phyloP scores from a whole-genome alignment of 2,113 vertebrate species.

The Blennius ocellaris region DNA sequence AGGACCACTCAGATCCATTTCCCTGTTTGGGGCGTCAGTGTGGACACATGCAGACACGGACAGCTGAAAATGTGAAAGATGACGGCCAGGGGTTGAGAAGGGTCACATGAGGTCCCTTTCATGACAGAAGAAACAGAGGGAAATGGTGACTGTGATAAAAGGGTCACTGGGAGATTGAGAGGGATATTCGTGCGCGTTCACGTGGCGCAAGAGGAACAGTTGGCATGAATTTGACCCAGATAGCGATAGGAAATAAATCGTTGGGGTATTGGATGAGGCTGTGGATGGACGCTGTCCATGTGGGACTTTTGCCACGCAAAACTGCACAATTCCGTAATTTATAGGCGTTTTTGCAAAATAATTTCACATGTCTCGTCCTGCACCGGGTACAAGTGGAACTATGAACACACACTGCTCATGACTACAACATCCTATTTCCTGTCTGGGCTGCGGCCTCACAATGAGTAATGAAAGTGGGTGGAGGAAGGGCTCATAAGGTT shows the following conservation, averaged over 20 bases:
- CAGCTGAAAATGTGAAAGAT: not conserved
- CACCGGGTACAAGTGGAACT: not conserved
- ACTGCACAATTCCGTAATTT: not conserved
- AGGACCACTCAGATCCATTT: not conserved
- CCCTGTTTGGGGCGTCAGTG: not conserved
- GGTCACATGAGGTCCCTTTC: not conserved
- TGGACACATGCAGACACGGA: not conserved
- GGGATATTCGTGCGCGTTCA: constrained; percentile 58
- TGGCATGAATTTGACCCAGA: constrained; percentile 76
- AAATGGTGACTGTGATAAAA: constrained; percentile 26
- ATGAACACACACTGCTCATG: not conserved
- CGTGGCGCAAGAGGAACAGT: constrained; percentile 66
- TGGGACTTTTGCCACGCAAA: not conserved
- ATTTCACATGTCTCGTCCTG: not conserved
- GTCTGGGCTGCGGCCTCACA: not conserved
- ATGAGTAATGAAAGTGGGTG: constrained; percentile 24
- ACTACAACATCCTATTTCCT: constrained; percentile 6
- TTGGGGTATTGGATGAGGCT: constrained; percentile 17
- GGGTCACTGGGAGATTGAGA: constrained; percentile 69
- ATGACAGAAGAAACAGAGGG: not conserved
- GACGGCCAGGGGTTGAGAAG: not conserved
- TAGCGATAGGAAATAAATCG: constrained; percentile 57
- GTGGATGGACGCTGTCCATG: not conserved
- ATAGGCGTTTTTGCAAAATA: not conserved
- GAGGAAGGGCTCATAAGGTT: constrained; percentile 48